Conservation (phyloP, 2,797 vertebrate species). For the Stomatorhinus walkeri region DNA sequence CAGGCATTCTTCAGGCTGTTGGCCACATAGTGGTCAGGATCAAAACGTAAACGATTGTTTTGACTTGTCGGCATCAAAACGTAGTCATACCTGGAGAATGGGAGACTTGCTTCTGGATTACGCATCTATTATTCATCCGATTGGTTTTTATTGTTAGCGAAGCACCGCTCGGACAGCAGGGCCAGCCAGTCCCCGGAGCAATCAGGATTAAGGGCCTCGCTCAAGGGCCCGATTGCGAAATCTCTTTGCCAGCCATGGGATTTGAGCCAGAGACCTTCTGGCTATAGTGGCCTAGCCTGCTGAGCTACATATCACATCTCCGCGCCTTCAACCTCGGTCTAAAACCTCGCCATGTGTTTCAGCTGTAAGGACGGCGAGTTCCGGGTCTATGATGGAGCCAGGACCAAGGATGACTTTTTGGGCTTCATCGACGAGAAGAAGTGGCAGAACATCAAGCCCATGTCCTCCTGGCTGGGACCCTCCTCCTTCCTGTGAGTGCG, state of each 20-base stretch:
- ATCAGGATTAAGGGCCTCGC: background rate
- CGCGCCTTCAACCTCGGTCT: background rate
- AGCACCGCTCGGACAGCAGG: background rate
- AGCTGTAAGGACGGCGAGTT: conserved; percentile 92
- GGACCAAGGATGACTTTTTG: conserved; percentile 86
- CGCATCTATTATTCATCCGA: background rate
- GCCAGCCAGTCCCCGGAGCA: background rate
- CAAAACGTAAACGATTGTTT: background rate
- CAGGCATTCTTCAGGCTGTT: background rate
- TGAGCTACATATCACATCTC: background rate
- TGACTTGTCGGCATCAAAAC: background rate
- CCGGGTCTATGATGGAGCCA: conserved; percentile 83
- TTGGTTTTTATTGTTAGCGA: background rate
- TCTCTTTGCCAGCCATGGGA: background rate
- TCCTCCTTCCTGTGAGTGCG: conserved; percentile 82
- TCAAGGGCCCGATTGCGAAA: background rate
- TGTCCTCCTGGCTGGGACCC: conserved; percentile 89
- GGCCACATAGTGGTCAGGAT: background rate
- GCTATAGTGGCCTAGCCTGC: background rate
- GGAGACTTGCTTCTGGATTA: background rate
- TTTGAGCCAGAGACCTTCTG: background rate
- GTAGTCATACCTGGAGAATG: background rate
- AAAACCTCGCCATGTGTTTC: background rate
- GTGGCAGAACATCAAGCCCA: conserved; percentile 77
- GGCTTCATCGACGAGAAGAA: conserved; percentile 85